Evolutionary conservation across 2,797 vertebrate genomes (phyloP).

Genomic region (Hippopotamyrus pictus): DNA sequence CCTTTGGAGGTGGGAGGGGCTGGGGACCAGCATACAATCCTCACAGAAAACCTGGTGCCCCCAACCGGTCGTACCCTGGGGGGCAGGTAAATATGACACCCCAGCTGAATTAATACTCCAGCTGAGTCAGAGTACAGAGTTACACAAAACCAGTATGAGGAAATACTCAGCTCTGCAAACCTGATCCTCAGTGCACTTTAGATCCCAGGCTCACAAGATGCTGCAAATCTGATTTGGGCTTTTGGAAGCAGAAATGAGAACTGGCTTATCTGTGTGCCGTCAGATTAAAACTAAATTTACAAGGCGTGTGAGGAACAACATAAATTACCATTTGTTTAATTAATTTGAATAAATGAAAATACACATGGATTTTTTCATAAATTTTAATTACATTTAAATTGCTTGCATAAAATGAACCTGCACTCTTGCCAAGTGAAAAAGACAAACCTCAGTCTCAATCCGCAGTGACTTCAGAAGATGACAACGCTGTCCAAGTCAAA

Average conservation of each 20-base stretch:
- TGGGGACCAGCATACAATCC: conserved; percentile 14
- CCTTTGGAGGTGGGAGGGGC: conserved; percentile 39
- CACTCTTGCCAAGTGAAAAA: not conserved
- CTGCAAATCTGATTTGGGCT: not conserved
- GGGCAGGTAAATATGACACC: not conserved
- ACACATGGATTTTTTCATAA: not conserved
- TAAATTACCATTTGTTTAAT: conserved; percentile 2
- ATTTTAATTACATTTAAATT: conserved; percentile 3
- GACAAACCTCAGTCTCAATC: not conserved
- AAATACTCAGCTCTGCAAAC: not conserved
- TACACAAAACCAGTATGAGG: not conserved
- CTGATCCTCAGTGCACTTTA: not conserved
- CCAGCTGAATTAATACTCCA: not conserved
- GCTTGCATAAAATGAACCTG: not conserved
- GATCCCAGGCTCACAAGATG: not conserved
- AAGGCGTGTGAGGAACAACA: not conserved
- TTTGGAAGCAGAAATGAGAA: not conserved
- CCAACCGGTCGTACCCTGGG: not conserved
- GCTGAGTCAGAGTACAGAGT: not conserved
- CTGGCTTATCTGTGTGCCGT: not conserved
- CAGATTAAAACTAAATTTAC: not conserved
- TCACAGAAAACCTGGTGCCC: conserved; percentile 9
- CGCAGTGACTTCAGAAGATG: not conserved
- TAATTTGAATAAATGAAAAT: conserved; percentile 12
- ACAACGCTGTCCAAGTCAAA: not conserved